These are phyloP conservation scores for Nasonia giraulti DNA, from an alignment of 1,140 invertebrate species.

Conservation along the genomic window DNA sequence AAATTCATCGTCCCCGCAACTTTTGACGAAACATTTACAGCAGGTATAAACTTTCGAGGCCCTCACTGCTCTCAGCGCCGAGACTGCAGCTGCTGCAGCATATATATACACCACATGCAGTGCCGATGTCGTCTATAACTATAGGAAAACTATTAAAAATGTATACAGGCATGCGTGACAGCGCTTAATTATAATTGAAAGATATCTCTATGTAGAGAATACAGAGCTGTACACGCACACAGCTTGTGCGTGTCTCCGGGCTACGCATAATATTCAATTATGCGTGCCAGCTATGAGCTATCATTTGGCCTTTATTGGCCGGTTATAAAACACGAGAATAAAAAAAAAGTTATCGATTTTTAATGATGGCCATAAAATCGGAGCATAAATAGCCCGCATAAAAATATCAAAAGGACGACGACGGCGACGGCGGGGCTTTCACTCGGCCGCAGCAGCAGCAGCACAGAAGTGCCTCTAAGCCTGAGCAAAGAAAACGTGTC, in stretches of 20 bases:
- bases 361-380: slow-evolving; percentile 14
- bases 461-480: background rate
- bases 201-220: background rate
- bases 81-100: no score
- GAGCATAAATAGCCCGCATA: background rate
- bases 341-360: slow-evolving; percentile 23
- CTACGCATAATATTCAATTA: slow-evolving; percentile 4
- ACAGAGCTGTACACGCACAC: background rate
- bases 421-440: background rate
- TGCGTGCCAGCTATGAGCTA: background rate
- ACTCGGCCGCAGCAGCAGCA: background rate
- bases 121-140: background rate
- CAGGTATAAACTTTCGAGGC: no score
- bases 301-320: background rate
- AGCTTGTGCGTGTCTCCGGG: background rate
- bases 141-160: background rate
- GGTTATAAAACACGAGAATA: slow-evolving; percentile 5
- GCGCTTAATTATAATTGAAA: slow-evolving; percentile 1
- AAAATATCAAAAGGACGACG: slow-evolving; percentile 9
- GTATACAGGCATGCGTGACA: background rate
- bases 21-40: no score
- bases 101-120: background rate
- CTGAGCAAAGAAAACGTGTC: background rate
- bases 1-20: no score
- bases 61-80: no score